Evolutionary conservation across 2,797 vertebrate species (phyloP).

Genomic region (Thripadectes ignobilis): DNA sequence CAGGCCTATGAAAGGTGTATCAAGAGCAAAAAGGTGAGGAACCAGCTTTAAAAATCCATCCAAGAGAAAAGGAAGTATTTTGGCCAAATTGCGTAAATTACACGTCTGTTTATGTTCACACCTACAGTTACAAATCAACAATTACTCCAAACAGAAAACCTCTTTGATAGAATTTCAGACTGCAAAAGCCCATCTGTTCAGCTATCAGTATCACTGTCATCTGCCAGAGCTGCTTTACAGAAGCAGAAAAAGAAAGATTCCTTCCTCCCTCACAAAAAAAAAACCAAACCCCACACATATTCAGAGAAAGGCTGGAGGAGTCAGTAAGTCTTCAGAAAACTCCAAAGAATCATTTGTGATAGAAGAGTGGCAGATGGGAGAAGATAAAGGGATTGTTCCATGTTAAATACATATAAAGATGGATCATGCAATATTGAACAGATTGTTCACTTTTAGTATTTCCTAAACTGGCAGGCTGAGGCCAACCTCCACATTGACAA

Average conservation of each 20-base stretch:
- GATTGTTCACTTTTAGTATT: constrained; percentile 32
- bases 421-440: background rate
- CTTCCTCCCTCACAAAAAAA: background rate
- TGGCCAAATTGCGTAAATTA: background rate
- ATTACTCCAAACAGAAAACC: constrained; percentile 50
- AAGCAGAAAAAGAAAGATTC: background rate
- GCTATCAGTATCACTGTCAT: constrained; percentile 36
- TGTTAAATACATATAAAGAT: background rate
- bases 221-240: constrained; percentile 18
- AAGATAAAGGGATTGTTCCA: background rate
- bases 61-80: background rate
- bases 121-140: constrained; percentile 46
- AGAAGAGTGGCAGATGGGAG: background rate
- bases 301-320: background rate
- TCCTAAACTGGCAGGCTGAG: background rate
- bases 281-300: background rate
- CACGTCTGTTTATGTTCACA: constrained; percentile 63
- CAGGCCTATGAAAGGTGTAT: background rate
- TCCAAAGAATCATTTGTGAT: background rate
- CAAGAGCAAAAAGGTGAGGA: background rate
- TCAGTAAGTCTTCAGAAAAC: background rate
- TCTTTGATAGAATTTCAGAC: constrained; percentile 16
- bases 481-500: background rate
- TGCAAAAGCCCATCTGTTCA: constrained; percentile 60
- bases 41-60: background rate